A percentile compares a stretch with the other conserved stretches of the same genome.
Conservation (phyloP, 2,888 invertebrate genomes). For the Chymomyza fuscimana region DNA sequence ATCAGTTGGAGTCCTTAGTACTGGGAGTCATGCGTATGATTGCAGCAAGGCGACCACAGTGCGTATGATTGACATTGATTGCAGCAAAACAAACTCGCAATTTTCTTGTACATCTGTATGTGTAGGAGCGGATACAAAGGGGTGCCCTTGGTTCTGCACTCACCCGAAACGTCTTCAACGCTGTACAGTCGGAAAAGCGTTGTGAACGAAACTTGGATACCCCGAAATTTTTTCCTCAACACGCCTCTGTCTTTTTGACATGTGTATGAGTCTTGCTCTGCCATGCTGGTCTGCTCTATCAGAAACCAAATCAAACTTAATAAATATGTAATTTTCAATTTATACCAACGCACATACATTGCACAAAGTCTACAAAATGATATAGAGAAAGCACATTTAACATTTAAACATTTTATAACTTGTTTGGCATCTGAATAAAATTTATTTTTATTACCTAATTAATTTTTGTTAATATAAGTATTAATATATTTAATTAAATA, state of each 20-base stretch:
- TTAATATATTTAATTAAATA: no score
- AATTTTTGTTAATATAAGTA: no score
- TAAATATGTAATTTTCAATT: slow-evolving; percentile 46
- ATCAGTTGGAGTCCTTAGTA: background rate
- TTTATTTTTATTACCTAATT: no score
- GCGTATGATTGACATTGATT: slow-evolving; percentile 46
- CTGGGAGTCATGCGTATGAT: slow-evolving; percentile 4
- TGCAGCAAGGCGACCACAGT: slow-evolving; percentile 26
- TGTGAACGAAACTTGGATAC: no score
- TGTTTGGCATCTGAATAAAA: no score
- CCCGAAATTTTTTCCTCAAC: no score
- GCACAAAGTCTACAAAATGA: background rate
- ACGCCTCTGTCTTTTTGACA: no score
- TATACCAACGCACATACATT: background rate
- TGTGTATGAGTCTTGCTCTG: slow-evolving; percentile 4
- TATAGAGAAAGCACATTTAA: background rate
- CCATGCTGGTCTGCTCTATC: slow-evolving; percentile 19
- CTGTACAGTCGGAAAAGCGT: no score
- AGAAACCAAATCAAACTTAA: slow-evolving; percentile 38
- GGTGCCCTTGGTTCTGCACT: no score
- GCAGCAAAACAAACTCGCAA: slow-evolving; percentile 24
- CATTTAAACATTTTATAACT: background rate
- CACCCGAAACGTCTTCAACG: no score
- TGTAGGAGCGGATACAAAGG: background rate
- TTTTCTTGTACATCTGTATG: slow-evolving; percentile 10